A percentile compares a stretch with the other conserved stretches of the same genome.
Conservation (phyloP, 2,888 invertebrate genomes). For the Lasioglossum lativentre region DNA sequence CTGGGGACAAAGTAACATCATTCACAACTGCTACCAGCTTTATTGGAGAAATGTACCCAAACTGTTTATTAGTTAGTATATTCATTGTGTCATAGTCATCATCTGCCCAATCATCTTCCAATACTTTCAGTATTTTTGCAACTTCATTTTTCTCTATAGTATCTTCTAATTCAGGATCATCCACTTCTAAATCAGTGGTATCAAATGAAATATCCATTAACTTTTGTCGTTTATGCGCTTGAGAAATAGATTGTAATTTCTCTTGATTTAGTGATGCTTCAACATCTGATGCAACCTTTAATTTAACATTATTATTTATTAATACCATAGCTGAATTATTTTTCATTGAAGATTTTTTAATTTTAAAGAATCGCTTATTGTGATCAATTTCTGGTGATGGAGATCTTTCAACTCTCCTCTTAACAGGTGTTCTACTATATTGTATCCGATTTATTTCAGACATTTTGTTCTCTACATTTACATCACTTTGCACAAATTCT, state of each 20-base stretch:
- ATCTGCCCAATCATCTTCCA: slow-evolving; percentile 82
- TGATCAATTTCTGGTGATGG: slow-evolving; percentile 70
- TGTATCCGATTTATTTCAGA: slow-evolving; percentile 9
- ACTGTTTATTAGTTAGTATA: slow-evolving; percentile 41
- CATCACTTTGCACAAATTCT: not conserved
- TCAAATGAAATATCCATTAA: slow-evolving; percentile 75
- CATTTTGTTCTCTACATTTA: not conserved
- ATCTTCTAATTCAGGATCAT: slow-evolving; percentile 78
- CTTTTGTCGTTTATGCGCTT: slow-evolving; percentile 67
- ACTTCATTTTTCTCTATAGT: slow-evolving; percentile 76
- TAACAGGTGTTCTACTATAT: slow-evolving; percentile 20
- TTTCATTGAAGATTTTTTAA: slow-evolving; percentile 75
- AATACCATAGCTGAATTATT: slow-evolving; percentile 79
- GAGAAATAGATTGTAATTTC: slow-evolving; percentile 33
- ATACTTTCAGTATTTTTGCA: slow-evolving; percentile 79
- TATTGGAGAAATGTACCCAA: slow-evolving; percentile 65
- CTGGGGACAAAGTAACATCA: slow-evolving; percentile 84
- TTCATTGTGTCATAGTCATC: slow-evolving; percentile 80
- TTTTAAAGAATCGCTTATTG: slow-evolving; percentile 85
- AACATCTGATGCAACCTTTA: slow-evolving; percentile 79
- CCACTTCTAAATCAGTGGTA: slow-evolving; percentile 80
- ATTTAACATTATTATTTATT: slow-evolving; percentile 82
- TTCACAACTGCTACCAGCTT: slow-evolving; percentile 66
- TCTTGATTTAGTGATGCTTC: slow-evolving; percentile 73
- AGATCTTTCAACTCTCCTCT: slow-evolving; percentile 23